These are phyloP conservation scores for Prionailurus bengalensis DNA, from an alignment of 2,113 vertebrate genomes.

Conservation along the genomic window DNA sequence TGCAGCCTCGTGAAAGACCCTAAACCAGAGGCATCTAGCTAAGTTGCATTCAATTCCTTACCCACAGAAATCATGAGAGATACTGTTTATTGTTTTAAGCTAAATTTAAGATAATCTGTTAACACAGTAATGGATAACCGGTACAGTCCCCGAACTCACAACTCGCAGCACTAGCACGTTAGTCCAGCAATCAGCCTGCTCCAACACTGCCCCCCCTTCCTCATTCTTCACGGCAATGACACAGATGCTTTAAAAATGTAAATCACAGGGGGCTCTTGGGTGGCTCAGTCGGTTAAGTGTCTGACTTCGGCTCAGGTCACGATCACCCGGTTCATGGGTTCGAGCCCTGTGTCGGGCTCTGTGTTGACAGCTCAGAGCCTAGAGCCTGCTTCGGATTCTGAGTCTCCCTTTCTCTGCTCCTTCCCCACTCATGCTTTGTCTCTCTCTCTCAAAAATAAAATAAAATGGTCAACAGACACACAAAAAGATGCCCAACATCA, in stretches of 20 bases:
- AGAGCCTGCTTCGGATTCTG: too few relatives aligned
- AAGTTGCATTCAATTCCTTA: neutral
- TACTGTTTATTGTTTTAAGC: neutral
- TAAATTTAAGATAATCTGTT: neutral
- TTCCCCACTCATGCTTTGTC: too few relatives aligned
- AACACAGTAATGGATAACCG: neutral
- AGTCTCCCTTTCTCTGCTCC: too few relatives aligned
- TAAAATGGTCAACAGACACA: neutral
- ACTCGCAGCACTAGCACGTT: neutral
- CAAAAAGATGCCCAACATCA: neutral
- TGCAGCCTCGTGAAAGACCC: neutral
- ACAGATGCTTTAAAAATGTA: neutral
- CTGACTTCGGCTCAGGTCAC: too few relatives aligned
- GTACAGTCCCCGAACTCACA: neutral
- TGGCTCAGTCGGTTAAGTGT: too few relatives aligned
- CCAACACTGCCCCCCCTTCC: neutral
- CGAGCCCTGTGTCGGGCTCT: too few relatives aligned
- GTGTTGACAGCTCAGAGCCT: too few relatives aligned
- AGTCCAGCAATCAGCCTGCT: neutral
- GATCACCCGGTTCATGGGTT: too few relatives aligned
- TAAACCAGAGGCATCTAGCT: neutral
- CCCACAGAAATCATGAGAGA: neutral
- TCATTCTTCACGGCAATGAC: neutral
- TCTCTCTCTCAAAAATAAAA: too few relatives aligned
- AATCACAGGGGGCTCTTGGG: neutral